These are phyloP conservation scores for Escarpia spicata DNA, from an alignment of 2,888 invertebrate genomes.

Conservation along the genomic window DNA sequence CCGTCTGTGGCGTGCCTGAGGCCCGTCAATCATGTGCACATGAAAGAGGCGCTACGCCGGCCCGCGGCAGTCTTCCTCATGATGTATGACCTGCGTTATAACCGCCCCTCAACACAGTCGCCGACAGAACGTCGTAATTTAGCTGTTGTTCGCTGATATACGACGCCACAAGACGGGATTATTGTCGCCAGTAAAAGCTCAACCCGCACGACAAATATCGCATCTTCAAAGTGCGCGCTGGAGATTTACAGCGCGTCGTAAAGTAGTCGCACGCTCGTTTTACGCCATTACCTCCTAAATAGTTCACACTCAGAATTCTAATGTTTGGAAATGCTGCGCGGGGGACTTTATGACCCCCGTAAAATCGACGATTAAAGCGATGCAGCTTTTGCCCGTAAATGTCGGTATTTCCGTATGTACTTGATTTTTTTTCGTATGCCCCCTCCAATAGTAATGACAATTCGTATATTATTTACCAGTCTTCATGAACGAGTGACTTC, in stretches of 20 bases:
- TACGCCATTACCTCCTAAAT: slow-evolving; percentile 13
- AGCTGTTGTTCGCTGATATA: slow-evolving; percentile 16
- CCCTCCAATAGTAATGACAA: not conserved
- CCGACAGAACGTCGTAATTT: slow-evolving; percentile 11
- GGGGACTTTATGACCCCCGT: slow-evolving; percentile 16
- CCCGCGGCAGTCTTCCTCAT: not conserved
- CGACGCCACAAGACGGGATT: slow-evolving; percentile 12
- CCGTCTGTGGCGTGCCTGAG: not conserved
- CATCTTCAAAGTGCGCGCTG: slow-evolving; percentile 11
- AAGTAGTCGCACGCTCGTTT: slow-evolving; percentile 1
- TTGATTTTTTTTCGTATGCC: not conserved
- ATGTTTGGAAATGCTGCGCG: slow-evolving; percentile 16
- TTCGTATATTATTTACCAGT: not conserved
- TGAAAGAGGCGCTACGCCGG: not conserved
- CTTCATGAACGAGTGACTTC: not conserved
- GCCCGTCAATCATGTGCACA: not conserved
- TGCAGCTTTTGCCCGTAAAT: slow-evolving; percentile 3
- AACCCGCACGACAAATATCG: slow-evolving; percentile 16
- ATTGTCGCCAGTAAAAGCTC: slow-evolving; percentile 16
- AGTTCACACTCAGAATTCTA: slow-evolving; percentile 16
- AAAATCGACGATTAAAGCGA: slow-evolving; percentile 16
- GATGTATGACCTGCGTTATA: slow-evolving; percentile 16
- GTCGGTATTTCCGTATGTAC: slow-evolving; percentile 6
- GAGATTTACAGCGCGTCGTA: slow-evolving; percentile 6
- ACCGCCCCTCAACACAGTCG: slow-evolving; percentile 16